These are phyloP conservation scores for Neomicropteryx cornuta DNA, from an alignment of 1,140 invertebrate genomes.

Conservation along the genomic window DNA sequence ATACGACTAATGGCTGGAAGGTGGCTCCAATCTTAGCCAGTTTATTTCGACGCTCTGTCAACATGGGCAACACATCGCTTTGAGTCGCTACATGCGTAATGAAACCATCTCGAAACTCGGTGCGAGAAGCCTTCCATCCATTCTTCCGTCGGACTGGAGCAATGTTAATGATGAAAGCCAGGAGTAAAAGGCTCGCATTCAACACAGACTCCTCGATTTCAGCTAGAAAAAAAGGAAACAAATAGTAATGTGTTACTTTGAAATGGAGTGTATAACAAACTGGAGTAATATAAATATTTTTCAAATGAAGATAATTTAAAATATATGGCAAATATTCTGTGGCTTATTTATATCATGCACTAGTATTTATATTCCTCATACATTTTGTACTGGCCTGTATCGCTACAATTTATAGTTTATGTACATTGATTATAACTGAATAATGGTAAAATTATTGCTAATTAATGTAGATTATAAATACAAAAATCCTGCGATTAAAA, in stretches of 20 bases:
- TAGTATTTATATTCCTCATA: no score
- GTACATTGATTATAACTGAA: no score
- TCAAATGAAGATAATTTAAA: neutral
- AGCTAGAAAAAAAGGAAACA: neutral
- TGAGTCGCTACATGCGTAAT: neutral
- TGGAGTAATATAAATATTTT: neutral
- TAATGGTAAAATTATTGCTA: no score
- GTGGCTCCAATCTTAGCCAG: neutral
- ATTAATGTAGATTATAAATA: no score
- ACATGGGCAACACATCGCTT: neutral
- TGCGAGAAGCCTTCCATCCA: neutral
- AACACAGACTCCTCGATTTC: neutral
- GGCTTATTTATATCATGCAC: no score
- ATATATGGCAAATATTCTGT: no score
- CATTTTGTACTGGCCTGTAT: no score
- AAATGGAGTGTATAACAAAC: neutral
- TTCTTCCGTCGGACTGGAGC: neutral
- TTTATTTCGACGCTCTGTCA: neutral
- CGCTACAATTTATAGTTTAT: no score
- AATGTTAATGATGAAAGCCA: neutral
- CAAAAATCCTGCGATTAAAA: no score
- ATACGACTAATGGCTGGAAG: neutral
- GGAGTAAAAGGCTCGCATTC: neutral
- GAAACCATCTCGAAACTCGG: neutral
- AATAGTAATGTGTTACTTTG: neutral